phyloP scores from a whole-genome alignment of 2,797 vertebrate genomes.

The Myotis pilosus region DNA sequence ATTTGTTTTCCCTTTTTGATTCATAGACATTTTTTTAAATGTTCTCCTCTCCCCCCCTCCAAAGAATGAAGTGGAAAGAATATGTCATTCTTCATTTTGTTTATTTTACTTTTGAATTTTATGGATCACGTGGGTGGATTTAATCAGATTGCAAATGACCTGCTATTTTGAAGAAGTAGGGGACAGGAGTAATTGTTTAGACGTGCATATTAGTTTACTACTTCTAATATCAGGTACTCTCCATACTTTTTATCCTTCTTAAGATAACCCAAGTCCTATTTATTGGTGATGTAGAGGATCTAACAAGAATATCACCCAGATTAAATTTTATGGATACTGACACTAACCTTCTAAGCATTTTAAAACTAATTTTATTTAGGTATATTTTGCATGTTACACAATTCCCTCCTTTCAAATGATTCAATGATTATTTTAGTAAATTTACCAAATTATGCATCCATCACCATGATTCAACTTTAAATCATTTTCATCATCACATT shows the following conservation, averaged over 20 bases:
- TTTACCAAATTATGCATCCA: not conserved
- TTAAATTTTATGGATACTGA: constrained; percentile 22
- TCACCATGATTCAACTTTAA: not conserved
- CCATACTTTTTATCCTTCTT: not conserved
- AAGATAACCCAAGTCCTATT: constrained; percentile 8
- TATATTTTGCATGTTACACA: not conserved
- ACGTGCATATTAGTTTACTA: not conserved
- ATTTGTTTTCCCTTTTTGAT: not conserved
- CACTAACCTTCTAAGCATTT: not conserved
- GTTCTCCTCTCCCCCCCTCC: not conserved
- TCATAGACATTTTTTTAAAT: not conserved
- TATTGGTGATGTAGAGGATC: not conserved
- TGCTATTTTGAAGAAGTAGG: not conserved
- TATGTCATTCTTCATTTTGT: not conserved
- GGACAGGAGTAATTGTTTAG: not conserved
- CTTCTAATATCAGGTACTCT: not conserved
- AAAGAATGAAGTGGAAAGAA: not conserved
- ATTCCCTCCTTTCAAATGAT: not conserved
- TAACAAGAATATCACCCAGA: not conserved
- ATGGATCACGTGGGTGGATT: not conserved
- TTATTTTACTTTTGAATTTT: constrained; percentile 34
- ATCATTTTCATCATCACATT: not conserved
- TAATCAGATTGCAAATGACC: constrained; percentile 13
- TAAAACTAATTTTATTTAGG: not conserved
- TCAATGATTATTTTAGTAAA: not conserved